A percentile compares a stretch with the other conserved stretches of the same genome.
Evolutionary conservation across 2,113 vertebrate genomes (phyloP).

Genomic region (Carassius carassius): DNA sequence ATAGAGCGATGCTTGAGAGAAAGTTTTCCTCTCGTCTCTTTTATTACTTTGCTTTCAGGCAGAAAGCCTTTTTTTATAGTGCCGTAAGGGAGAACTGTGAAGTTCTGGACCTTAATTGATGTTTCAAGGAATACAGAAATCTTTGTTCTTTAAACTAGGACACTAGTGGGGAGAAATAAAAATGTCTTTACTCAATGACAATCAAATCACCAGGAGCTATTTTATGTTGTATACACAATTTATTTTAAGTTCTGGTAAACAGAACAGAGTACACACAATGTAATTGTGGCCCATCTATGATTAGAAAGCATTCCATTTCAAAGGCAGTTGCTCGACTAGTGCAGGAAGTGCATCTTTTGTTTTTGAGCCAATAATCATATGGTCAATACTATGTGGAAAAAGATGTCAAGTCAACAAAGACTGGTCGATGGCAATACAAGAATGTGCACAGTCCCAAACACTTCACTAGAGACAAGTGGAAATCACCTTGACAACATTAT

Average conservation of each 20-base stretch:
- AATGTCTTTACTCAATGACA: conserved; percentile 23
- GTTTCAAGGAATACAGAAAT: conserved; percentile 1
- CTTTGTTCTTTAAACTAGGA: conserved; percentile 24
- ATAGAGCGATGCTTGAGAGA: not conserved
- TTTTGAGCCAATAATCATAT: not conserved
- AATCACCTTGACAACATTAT: not conserved
- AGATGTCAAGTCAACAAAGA: too few relatives aligned
- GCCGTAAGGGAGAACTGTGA: conserved; percentile 7
- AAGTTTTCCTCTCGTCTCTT: not conserved
- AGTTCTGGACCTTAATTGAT: conserved; percentile 3
- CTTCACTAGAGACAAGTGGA: not conserved
- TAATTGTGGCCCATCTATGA: not conserved
- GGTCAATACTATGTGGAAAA: not conserved
- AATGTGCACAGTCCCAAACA: not conserved
- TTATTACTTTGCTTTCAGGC: conserved; percentile 11
- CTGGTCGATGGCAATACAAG: not conserved
- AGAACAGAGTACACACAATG: not conserved
- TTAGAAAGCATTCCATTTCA: not conserved
- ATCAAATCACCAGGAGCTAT: conserved; percentile 40
- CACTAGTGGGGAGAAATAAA: not conserved
- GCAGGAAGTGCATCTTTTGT: not conserved
- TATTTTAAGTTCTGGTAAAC: not conserved
- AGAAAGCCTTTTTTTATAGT: conserved; percentile 3
- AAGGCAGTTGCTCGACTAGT: not conserved
- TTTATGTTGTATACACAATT: conserved; percentile 11